These are phyloP conservation scores for Nothoprocta pentlandii DNA, from an alignment of 2,113 vertebrate genomes.

Conservation along the genomic window DNA sequence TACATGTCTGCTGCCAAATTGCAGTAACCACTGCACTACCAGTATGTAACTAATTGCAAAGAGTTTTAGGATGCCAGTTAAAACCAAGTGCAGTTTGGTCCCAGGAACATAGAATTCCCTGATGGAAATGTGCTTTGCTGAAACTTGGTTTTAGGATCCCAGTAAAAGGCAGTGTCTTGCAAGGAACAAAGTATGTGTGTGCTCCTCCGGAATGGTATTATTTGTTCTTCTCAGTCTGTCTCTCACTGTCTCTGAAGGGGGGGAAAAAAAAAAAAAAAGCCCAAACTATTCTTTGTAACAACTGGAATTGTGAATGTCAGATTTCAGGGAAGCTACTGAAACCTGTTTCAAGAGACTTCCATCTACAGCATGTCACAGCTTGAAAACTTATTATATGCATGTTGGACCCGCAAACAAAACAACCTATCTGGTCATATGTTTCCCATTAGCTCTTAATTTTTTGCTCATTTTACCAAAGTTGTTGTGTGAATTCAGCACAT, in stretches of 20 bases:
- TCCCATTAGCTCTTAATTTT: conserved; percentile 79
- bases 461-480: conserved; percentile 75
- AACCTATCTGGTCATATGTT: conserved; percentile 79
- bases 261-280: rapidly evolving
- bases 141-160: background rate
- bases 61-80: background rate
- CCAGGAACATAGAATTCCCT: background rate
- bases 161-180: background rate
- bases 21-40: background rate
- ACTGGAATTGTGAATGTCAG: background rate
- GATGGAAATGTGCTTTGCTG: background rate
- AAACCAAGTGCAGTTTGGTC: background rate
- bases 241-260: background rate
- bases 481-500: conserved; percentile 52
- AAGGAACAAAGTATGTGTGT: background rate
- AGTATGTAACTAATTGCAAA: background rate
- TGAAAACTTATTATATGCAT: conserved; percentile 77
- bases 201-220: background rate
- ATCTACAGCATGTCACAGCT: conserved; percentile 58
- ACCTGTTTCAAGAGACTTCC: conserved; percentile 56
- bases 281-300: background rate
- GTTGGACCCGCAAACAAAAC: conserved; percentile 77
- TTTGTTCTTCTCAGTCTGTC: background rate
- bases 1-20: background rate
- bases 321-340: conserved; percentile 46